These are phyloP conservation scores for Excalfactoria chinensis DNA, from an alignment of 2,113 vertebrate species.

Conservation along the genomic window DNA sequence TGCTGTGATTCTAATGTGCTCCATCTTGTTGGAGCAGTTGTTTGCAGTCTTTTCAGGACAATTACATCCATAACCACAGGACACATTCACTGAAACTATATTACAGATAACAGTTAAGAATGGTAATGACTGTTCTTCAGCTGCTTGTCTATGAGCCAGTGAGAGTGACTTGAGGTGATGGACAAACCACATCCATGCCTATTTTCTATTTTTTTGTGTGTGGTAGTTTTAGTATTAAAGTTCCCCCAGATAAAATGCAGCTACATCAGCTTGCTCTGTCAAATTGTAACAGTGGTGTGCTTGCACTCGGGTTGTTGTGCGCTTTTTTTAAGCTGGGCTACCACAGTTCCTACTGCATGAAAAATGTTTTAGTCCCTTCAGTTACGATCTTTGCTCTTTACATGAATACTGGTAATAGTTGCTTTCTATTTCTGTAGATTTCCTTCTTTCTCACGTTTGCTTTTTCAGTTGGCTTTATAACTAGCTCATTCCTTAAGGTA, in stretches of 20 bases:
- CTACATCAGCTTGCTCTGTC: not conserved
- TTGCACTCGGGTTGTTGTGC: not conserved
- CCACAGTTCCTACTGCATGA: not conserved
- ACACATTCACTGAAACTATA: conserved; percentile 79
- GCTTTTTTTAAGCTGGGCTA: not conserved
- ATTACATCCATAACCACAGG: conserved; percentile 85
- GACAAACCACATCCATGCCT: not conserved
- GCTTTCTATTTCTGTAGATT: conserved; percentile 21
- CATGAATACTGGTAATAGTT: not conserved
- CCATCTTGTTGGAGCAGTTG: conserved; percentile 89
- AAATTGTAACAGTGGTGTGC: not conserved
- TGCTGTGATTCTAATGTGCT: conserved; percentile 87
- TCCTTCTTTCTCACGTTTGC: not conserved
- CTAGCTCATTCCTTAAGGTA: conserved; percentile 58
- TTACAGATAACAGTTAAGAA: conserved; percentile 79
- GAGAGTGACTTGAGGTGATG: conserved; percentile 20
- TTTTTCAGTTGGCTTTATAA: conserved; percentile 41
- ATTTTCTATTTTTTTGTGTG: not conserved
- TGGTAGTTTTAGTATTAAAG: not conserved
- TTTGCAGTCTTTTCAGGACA: conserved; percentile 85
- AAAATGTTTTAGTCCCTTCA: conserved; percentile 44
- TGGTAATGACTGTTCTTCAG: conserved; percentile 60
- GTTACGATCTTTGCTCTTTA: conserved; percentile 8
- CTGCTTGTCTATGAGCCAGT: conserved; percentile 23
- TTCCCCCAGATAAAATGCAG: not conserved